phyloP scores from a whole-genome alignment of 92 coral and sea anemone genomes.

The Porites rus region DNA sequence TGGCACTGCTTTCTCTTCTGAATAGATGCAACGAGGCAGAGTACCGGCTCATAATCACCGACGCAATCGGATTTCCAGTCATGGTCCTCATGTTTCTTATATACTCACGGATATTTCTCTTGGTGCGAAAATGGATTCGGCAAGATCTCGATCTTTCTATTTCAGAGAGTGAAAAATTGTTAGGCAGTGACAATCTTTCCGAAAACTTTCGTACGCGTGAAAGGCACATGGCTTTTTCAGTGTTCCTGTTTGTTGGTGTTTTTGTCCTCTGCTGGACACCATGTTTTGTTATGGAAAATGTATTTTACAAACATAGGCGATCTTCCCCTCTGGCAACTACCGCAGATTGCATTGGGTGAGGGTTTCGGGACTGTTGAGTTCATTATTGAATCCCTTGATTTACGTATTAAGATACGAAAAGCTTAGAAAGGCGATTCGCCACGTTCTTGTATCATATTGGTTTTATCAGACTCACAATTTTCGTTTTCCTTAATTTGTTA shows the following conservation, averaged over 20 bases:
- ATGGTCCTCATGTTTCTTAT: slow-evolving; percentile 32
- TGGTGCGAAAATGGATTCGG: slow-evolving; percentile 35
- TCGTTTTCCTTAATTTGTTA: too few species aligned
- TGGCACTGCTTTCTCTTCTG: slow-evolving; percentile 1
- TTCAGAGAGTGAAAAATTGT: neutral
- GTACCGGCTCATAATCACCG: slow-evolving; percentile 3
- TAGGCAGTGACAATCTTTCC: slow-evolving; percentile 1
- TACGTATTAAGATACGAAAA: too few species aligned
- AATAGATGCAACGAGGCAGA: slow-evolving; percentile 4
- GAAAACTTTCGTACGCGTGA: slow-evolving; percentile 13
- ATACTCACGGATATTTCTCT: slow-evolving; percentile 31
- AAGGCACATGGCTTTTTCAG: slow-evolving; percentile 30
- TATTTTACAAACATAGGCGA: neutral
- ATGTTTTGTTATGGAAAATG: slow-evolving; percentile 39
- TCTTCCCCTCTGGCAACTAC: too few species aligned
- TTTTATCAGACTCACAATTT: too few species aligned
- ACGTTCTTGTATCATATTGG: too few species aligned
- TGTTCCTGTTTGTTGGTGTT: slow-evolving; percentile 39
- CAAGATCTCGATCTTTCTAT: slow-evolving; percentile 13
- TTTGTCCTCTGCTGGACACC: slow-evolving; percentile 39
- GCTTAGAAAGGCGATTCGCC: too few species aligned
- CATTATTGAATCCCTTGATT: too few species aligned
- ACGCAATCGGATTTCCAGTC: slow-evolving; percentile 33
- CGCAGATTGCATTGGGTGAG: too few species aligned
- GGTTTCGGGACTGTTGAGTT: too few species aligned